phyloP scores from a whole-genome alignment of 2,113 vertebrate genomes.

The Muntiacus muntjak region DNA sequence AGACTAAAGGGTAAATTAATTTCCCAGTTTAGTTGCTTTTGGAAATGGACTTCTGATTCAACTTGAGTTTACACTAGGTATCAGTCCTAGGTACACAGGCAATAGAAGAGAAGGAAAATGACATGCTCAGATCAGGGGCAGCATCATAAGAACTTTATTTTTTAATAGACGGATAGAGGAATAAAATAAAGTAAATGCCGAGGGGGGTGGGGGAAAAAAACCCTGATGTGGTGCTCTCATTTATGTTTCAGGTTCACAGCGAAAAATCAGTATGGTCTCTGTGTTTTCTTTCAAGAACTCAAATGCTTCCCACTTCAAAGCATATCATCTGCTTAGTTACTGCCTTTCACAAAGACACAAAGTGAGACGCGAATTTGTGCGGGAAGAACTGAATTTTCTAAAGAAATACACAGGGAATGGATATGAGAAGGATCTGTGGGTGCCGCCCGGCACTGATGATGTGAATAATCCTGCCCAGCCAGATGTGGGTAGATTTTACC shows the following conservation, averaged over 20 bases:
- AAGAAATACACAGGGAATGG: not conserved
- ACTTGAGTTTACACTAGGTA: not conserved
- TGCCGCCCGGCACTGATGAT: not conserved
- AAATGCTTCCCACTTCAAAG: conserved; percentile 35
- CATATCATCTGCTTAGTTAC: not conserved
- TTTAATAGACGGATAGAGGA: not conserved
- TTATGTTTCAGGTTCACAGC: not conserved
- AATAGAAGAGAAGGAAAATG: not conserved
- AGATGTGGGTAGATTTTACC: not conserved
- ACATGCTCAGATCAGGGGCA: not conserved
- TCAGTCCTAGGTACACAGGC: not conserved
- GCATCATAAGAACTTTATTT: not conserved
- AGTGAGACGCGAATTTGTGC: not conserved
- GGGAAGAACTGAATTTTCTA: not conserved
- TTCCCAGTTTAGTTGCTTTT: not conserved
- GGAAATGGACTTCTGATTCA: not conserved
- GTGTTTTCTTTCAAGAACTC: conserved; percentile 30
- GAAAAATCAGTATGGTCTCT: conserved; percentile 12
- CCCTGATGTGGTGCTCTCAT: not conserved
- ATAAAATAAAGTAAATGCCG: not conserved
- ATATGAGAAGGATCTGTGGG: not conserved
- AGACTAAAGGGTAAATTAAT: not conserved
- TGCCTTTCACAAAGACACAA: not conserved
- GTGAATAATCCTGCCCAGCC: accelerated
- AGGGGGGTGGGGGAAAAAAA: not conserved